Conservation (phyloP, 2,113 vertebrate species). For the Strix aluco region DNA sequence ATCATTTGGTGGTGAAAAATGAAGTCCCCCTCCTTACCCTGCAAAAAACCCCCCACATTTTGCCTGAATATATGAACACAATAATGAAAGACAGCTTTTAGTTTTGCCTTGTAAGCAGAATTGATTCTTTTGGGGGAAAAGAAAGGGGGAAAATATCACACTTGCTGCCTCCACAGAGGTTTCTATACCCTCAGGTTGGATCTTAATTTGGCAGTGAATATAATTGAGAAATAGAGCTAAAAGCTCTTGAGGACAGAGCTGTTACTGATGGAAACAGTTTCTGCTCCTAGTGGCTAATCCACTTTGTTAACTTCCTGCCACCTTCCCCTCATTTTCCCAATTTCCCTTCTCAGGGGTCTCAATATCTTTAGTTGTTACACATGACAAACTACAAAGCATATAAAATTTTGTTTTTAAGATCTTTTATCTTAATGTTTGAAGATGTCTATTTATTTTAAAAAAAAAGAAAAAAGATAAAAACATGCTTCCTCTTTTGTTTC, state of each 20-base stretch:
- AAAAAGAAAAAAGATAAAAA: too few relatives aligned
- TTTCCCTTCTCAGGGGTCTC: background rate
- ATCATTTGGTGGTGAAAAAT: background rate
- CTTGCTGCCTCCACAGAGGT: background rate
- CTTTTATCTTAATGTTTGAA: background rate
- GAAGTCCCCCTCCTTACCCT: background rate
- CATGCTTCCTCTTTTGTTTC: background rate
- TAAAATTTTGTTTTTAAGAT: background rate
- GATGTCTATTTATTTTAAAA: background rate
- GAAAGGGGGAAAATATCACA: background rate
- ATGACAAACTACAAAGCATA: background rate
- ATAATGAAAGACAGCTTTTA: background rate
- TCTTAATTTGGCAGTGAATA: background rate
- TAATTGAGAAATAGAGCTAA: background rate
- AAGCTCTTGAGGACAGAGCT: background rate
- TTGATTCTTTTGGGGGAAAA: background rate
- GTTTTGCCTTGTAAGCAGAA: background rate
- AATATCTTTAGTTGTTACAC: background rate
- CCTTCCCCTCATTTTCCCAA: background rate
- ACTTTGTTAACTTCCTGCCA: background rate
- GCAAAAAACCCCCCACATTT: rapidly evolving
- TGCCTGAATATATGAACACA: background rate
- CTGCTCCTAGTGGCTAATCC: background rate
- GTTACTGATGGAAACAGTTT: background rate
- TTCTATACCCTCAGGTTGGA: background rate